phyloP scores from a whole-genome alignment of 2,113 vertebrate genomes.

The Bostrychus sinensis region DNA sequence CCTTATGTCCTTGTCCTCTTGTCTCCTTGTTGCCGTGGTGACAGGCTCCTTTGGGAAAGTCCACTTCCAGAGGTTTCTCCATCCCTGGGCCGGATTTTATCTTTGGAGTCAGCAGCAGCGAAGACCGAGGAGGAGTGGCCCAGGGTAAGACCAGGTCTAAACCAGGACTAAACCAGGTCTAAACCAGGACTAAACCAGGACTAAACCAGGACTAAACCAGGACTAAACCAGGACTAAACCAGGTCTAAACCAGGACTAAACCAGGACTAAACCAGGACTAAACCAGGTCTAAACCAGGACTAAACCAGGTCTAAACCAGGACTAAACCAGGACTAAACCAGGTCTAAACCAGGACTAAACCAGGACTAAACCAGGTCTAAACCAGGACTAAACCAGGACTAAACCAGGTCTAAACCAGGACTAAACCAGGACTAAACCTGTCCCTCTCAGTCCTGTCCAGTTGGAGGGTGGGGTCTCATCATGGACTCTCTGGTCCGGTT shows the following conservation, averaged over 20 bases:
- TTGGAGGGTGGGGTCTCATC: slow-evolving; percentile 74
- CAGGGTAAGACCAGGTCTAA: slow-evolving; percentile 92
- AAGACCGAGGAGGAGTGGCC: not conserved
- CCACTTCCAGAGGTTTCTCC: slow-evolving; percentile 17
- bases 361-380: no score
- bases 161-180: slow-evolving; percentile 72
- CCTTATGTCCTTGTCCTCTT: not conserved
- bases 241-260: no score
- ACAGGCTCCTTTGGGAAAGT: slow-evolving; percentile 42
- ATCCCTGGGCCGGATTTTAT: slow-evolving; percentile 45
- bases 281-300: no score
- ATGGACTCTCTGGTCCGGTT: not conserved
- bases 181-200: not conserved
- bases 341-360: no score
- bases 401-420: no score
- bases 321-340: no score
- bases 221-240: no score
- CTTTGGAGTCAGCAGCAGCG: slow-evolving; percentile 29
- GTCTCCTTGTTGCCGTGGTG: not conserved
- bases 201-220: no score
- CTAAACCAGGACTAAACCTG: no score
- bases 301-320: no score
- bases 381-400: no score
- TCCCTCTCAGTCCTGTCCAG: slow-evolving; percentile 80
- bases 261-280: no score